Evolutionary conservation across 2,113 vertebrate species (phyloP), one percentile per base, ranked within the genome.

Genomic region (Zosterops borbonicus): DNA sequence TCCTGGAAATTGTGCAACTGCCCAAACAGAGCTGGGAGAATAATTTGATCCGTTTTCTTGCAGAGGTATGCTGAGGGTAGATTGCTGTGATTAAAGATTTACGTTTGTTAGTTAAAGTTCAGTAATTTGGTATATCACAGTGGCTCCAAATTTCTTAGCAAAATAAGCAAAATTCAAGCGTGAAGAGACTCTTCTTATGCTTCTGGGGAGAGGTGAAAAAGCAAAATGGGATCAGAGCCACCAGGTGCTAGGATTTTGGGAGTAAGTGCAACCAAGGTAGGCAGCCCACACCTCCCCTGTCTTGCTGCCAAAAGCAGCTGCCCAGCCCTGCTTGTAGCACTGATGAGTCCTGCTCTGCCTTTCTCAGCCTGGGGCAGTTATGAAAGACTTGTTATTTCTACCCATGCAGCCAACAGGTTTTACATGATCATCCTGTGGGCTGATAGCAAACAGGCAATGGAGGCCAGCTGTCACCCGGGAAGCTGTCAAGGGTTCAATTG

Each of bases 371-470:
- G 13, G 8, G 37, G 82, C 70, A 52, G 9, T 3, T 64, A 49
- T 49, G 75, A 91, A 58, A 62, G 14, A 33, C 19, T 35, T 24
- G 9, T 23, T 88, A 21, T 75, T 85, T 62, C 53, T 53, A 69
- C 14, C 31, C 63, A 55, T 35, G 41, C 50, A 67, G 89, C 76
- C 60, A 82, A 41, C 47, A 95, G 24, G 37, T 83, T 90, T 83
- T 60, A 73, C n/a, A 25, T 1, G 2, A 31, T 64, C 67, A 56
- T 13, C 47, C 39, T 1, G 1, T 1, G 1, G 33, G 52, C 33
- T 76, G 49, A 76, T 41, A 88, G 63, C 58, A 83, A 63, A 31
- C 9, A 29, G 49, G 63, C 39, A 55, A 12, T 12, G 22, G 67
- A 89, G 37, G 35, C 47, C 60, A 84, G 20, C 44, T 50, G 39